Base-by-base conservation (phyloP, 2,797 vertebrate genomes). In the Melanotaenia pygmaea region DNA sequence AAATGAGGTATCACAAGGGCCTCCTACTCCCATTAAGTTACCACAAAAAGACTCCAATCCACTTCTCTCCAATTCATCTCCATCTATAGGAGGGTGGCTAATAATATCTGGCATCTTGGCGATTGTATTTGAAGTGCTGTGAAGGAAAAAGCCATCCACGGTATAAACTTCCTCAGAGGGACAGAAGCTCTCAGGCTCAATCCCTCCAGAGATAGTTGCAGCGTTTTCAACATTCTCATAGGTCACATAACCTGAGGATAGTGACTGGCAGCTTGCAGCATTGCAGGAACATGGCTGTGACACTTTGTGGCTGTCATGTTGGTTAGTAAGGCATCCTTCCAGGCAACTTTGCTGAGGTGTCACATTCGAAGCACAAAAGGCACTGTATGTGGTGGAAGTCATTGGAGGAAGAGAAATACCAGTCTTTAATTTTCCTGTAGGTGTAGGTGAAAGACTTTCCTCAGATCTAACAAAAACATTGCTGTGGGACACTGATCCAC, bases 71-170 rank as follows among this genome's bases (percentile, higher is more conserved):
- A 94, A 64, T 57, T 89, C 81, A 14, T 89, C 91, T 64, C 90
- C 92, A 63, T 94, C 93, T 28, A 94, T 76, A 2, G 92, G 93
- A 37, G 91, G 89, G 38, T 94, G 85, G 77, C 73, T 92, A 22
- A 94, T 93, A 67, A 95, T 94, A 84, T 90, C 83, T 38, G 86
- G 86, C 72, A 85, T 86, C 54, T 77, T 91, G 67, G 74, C 18
- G 6, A 86, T 80, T 58, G 81, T 84, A 30, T 82, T 80, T 24
- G 86, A 88, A 16, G 81, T 79, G 69, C 67, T 88, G 72, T 81
- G 86, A 59, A 92, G 80, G 62, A 83, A 85, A 84, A 90, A 67
- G 57, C 64, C 72, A 38, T 34, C 59, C 0, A 51, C 14, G n/a
- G 74, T 24, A 18, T 32, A 16, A 8, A 35, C 45, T 51, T 53